phyloP scores from a whole-genome alignment of 2,797 vertebrate species.

The Crenichthys baileyi region DNA sequence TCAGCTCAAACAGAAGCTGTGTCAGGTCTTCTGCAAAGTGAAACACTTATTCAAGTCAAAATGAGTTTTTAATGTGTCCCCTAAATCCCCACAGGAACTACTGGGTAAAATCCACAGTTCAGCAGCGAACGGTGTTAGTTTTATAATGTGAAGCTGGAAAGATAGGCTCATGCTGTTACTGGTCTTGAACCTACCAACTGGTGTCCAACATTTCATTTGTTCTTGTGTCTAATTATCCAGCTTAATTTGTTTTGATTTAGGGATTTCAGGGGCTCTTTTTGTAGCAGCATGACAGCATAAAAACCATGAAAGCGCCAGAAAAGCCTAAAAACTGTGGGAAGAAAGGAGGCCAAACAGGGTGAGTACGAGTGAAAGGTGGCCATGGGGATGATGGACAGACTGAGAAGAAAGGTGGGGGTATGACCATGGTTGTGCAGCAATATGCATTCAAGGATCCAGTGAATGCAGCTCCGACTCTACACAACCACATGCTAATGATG shows the following conservation, averaged over 20 bases:
- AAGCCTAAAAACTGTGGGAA: constrained; percentile 59
- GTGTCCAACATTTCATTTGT: constrained; percentile 54
- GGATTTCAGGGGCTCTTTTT: constrained; percentile 48
- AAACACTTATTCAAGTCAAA: constrained; percentile 32
- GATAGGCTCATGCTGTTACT: constrained; percentile 36
- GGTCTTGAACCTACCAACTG: constrained; percentile 24
- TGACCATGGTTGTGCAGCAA: constrained; percentile 53
- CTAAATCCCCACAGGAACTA: not conserved
- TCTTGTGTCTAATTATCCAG: constrained; percentile 56
- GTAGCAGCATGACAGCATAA: constrained; percentile 58
- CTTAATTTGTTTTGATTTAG: constrained; percentile 72
- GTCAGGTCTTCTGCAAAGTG: constrained; percentile 22
- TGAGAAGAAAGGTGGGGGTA: constrained; percentile 50
- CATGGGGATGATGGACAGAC: constrained; percentile 68
- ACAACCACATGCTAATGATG: constrained; percentile 82
- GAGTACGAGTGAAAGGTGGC: constrained; percentile 73
- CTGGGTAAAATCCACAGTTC: not conserved
- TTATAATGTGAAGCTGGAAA: constrained; percentile 27
- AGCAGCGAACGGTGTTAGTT: constrained; percentile 16
- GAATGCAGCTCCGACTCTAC: constrained; percentile 68
- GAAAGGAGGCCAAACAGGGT: constrained; percentile 64
- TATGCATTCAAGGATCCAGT: constrained; percentile 74
- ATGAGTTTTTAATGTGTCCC: constrained; percentile 28
- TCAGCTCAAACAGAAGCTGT: constrained; percentile 28
- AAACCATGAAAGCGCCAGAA: constrained; percentile 68